Conservation (phyloP, 2,888 invertebrate genomes). For the Agrochola macilenta region DNA sequence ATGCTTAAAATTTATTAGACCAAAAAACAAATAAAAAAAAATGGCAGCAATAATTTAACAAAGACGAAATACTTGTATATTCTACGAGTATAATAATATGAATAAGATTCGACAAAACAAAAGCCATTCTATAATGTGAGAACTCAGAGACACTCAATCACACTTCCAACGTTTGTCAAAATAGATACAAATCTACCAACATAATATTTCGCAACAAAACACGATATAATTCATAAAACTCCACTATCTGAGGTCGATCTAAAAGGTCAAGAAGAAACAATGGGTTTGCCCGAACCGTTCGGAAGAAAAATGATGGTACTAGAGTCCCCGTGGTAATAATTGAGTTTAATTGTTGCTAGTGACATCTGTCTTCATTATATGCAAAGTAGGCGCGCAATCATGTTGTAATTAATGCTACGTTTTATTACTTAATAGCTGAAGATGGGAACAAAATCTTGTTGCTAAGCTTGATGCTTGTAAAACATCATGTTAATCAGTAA, state of each 20-base stretch:
- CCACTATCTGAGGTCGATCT: constrained; percentile 61
- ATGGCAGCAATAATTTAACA: background rate
- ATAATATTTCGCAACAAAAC: constrained; percentile 61
- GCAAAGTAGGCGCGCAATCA: constrained; percentile 64
- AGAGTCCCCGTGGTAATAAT: constrained; percentile 40
- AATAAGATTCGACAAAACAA: constrained; percentile 38
- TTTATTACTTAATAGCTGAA: constrained; percentile 59
- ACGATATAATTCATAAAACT: constrained; percentile 63
- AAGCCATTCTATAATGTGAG: constrained; percentile 59
- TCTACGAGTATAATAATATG: background rate
- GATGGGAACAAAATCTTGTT: constrained; percentile 28
- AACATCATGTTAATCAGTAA: background rate
- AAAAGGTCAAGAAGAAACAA: constrained; percentile 63
- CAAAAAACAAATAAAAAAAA: background rate
- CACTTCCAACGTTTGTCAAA: constrained; percentile 62
- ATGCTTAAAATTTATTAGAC: background rate
- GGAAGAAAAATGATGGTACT: constrained; percentile 47
- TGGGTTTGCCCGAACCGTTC: constrained; percentile 51
- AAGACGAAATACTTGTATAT: background rate
- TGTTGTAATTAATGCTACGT: constrained; percentile 52
- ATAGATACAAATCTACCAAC: constrained; percentile 55
- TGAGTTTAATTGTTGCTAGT: constrained; percentile 57
- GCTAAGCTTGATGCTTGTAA: constrained; percentile 8
- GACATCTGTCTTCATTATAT: constrained; percentile 71
- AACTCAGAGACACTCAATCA: constrained; percentile 61